A percentile compares a stretch with the other conserved stretches of the same genome.
Conservation (phyloP, 2,113 vertebrate genomes). For the Hippolais icterina region DNA sequence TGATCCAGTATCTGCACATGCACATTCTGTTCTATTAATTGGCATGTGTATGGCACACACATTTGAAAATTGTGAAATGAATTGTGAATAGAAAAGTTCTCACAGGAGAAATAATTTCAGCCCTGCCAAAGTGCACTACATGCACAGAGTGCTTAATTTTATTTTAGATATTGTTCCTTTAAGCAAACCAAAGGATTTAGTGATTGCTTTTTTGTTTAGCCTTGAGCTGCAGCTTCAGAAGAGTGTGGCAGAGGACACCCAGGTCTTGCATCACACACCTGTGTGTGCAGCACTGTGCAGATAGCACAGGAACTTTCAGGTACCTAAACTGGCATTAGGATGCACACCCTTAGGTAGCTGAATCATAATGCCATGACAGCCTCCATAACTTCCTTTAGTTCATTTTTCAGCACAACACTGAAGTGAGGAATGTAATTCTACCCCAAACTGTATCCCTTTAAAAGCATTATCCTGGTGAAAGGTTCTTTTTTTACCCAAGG, state of each 20-base stretch:
- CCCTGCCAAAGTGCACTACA: background rate
- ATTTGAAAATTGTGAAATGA: background rate
- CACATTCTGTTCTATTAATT: background rate
- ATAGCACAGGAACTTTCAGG: background rate
- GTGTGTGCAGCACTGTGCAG: background rate
- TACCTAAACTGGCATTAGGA: background rate
- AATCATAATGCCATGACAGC: background rate
- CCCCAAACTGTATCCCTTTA: background rate
- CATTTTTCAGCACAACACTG: background rate
- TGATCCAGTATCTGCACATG: background rate
- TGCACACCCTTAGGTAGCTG: background rate
- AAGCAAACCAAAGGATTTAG: background rate
- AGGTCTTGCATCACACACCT: background rate
- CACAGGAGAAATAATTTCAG: background rate
- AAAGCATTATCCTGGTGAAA: background rate
- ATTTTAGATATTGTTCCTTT: background rate
- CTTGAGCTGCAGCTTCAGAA: background rate
- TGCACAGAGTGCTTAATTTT: background rate
- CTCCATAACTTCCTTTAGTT: background rate
- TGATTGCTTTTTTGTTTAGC: background rate
- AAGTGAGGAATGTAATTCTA: background rate
- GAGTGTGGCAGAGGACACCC: background rate
- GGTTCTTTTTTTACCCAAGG: background rate
- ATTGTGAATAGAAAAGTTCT: background rate
- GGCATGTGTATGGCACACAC: background rate